These are phyloP conservation scores for Trichonephila clavata DNA, from an alignment of 1,140 invertebrate genomes.

Conservation along the genomic window DNA sequence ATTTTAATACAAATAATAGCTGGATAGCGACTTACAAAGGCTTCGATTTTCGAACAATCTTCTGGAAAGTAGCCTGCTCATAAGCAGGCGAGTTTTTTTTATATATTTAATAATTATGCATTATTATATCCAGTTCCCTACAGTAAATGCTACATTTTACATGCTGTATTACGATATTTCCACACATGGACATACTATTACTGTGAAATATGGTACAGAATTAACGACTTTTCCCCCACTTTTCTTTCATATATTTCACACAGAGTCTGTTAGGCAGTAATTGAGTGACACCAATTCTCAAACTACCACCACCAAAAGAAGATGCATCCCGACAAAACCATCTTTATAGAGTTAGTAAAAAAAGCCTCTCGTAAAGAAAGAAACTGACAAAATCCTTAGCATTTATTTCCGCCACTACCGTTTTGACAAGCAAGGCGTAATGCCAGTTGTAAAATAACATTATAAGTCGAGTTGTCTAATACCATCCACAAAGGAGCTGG, in stretches of 20 bases:
- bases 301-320: not conserved
- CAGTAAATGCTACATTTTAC: too few species aligned
- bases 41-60: too few species aligned
- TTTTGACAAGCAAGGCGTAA: conserved; percentile 65
- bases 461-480: conserved; percentile 47
- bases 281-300: not conserved
- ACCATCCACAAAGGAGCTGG: conserved; percentile 18
- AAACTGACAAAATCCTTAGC: conserved; percentile 64
- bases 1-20: too few species aligned
- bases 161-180: too few species aligned
- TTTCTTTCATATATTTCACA: too few species aligned
- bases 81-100: accelerated
- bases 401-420: conserved; percentile 55
- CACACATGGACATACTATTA: too few species aligned
- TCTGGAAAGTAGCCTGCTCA: too few species aligned
- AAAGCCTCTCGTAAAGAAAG: conserved; percentile 17
- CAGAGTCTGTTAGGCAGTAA: not conserved
- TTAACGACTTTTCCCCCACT: too few species aligned
- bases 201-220: too few species aligned
- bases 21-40: too few species aligned
- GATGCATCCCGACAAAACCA: not conserved
- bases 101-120: too few species aligned
- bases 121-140: too few species aligned
- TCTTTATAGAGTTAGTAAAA: conserved; percentile 7
- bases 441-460: conserved; percentile 73